Base-by-base conservation (phyloP, 2,113 vertebrate genomes). In the Argyrosomus japonicus region DNA sequence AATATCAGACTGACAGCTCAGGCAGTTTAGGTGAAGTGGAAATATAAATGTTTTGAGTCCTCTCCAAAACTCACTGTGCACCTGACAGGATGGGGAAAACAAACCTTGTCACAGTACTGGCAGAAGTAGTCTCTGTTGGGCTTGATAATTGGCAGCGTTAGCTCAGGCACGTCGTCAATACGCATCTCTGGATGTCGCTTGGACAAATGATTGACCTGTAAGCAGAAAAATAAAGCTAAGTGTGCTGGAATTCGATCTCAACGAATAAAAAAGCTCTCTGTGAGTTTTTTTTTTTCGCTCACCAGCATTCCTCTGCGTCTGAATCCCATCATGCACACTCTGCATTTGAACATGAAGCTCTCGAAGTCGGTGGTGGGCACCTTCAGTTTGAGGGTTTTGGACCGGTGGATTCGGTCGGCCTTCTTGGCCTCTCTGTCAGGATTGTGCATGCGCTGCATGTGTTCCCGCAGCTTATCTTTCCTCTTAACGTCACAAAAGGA, bases 381-480 rank as follows among this genome's bases (percentile, higher is more conserved):
- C 1, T 98, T 98, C 4, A 97, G 96, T 75, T 99, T 99, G 88
- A 98, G 96, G 0, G 97, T 93, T 87, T 99, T 99, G 29, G 97
- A 96, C 79, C 97, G 97, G 81, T 98, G 97, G 79, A 96, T 96
- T 6, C 97, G 96, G 85, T 99, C 98, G 0, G 98, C 97, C 85
- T 98, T 99, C 95, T 97, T 99, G 72, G 98, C 97, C 84, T 99
- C 98, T 27, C 98, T 95, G 85, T 99, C 98, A 0, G 98, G 98
- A 77, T 99, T 99, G 88, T 99, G 98, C 98, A 99, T 99, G 27
- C 98, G 96, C 78, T 99, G 98, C 98, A 99, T 99, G 94, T 99
- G 98, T 82, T 99, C 98, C 47, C 98, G 96, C 36, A 99, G 94
- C 69, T 99, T 99, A 93, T 99, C 98, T 79, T 99, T 99, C 77